Evolutionary conservation across 2,888 invertebrate species (phyloP).

Genomic region (Stictocephala bisonia): DNA sequence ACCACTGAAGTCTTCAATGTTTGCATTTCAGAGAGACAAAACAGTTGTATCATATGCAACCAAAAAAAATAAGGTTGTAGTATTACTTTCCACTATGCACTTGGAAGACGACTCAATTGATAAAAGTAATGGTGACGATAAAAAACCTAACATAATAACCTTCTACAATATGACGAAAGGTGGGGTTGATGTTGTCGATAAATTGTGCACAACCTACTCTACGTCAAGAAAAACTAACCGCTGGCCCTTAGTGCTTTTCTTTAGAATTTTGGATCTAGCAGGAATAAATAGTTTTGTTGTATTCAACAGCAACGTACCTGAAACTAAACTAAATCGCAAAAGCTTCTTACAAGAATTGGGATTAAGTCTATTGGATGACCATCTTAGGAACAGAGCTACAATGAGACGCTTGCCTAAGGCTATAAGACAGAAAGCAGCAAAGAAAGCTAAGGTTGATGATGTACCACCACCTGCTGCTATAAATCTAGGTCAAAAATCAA

Average conservation of each 20-base stretch:
- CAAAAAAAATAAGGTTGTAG: slow-evolving; percentile 46
- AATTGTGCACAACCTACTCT: slow-evolving; percentile 47
- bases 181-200: no score
- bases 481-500: background rate
- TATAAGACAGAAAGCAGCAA: background rate
- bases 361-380: background rate
- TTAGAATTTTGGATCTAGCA: background rate
- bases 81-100: slow-evolving; percentile 49
- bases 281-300: slow-evolving; percentile 11
- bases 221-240: slow-evolving; percentile 46
- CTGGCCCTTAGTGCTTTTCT: slow-evolving; percentile 50
- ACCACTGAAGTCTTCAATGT: slow-evolving; percentile 14
- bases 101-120: slow-evolving; percentile 21
- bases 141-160: slow-evolving; percentile 48
- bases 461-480: background rate
- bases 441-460: slow-evolving; percentile 4
- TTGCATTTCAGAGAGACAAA: slow-evolving; percentile 45
- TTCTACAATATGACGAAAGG: no score
- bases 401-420: slow-evolving; percentile 9
- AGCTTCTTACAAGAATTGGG: slow-evolving; percentile 12
- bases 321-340: slow-evolving; percentile 15
- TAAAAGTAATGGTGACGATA: slow-evolving; percentile 24
- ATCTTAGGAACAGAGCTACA: slow-evolving; percentile 1
- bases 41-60: slow-evolving; percentile 46
- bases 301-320: background rate